These are phyloP conservation scores for Labia minor DNA, from an alignment of 2,888 invertebrate species.

Conservation along the genomic window DNA sequence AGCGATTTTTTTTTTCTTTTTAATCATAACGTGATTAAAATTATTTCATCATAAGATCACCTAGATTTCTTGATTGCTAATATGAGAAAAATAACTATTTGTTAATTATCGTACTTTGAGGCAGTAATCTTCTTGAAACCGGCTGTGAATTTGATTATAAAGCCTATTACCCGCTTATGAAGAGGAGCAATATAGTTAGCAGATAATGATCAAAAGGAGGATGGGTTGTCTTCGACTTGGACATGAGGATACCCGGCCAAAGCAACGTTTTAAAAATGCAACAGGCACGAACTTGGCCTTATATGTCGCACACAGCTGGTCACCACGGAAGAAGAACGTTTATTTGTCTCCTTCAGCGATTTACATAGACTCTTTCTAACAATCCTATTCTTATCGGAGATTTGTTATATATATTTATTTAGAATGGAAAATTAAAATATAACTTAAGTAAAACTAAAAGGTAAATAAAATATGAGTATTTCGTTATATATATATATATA, in stretches of 20 bases:
- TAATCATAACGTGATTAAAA: not conserved
- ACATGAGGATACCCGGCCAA: not conserved
- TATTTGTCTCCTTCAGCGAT: not conserved
- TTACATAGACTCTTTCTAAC: not conserved
- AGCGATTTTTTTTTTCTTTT: not conserved
- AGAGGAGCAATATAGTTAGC: not conserved
- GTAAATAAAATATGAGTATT: too few relatives aligned
- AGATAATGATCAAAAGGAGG: constrained; percentile 8
- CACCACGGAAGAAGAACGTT: not conserved
- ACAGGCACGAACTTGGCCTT: not conserved
- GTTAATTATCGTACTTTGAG: not conserved
- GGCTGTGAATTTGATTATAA: constrained; percentile 13
- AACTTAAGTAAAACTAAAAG: too few relatives aligned
- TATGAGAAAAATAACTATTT: not conserved
- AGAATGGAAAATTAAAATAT: too few relatives aligned
- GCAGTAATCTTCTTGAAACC: not conserved
- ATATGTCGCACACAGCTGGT: constrained; percentile 13
- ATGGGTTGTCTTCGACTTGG: not conserved
- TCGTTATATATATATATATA: too few relatives aligned
- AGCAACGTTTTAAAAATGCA: not conserved
- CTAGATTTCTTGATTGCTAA: not conserved
- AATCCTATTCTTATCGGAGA: too few relatives aligned
- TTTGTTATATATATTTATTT: too few relatives aligned
- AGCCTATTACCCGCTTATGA: constrained; percentile 4
- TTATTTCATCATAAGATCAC: too few relatives aligned